phyloP scores from a whole-genome alignment of 1,140 invertebrate genomes.

The Drosophila micromelanica region DNA sequence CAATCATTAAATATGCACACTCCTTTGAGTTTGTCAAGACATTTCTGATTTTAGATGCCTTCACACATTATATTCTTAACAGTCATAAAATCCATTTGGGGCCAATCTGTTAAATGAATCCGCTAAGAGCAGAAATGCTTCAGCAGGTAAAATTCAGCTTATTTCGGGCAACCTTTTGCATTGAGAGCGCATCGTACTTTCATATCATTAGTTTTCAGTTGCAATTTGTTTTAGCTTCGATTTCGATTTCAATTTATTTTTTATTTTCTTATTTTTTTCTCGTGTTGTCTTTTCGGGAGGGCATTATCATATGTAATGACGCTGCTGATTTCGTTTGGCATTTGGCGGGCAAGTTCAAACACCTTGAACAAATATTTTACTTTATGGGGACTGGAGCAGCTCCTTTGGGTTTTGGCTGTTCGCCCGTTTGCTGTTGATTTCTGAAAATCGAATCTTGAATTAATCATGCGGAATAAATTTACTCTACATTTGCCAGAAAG shows the following conservation, averaged over 20 bases:
- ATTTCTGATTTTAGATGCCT: too few relatives aligned
- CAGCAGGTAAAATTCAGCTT: background rate
- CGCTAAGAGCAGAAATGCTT: background rate
- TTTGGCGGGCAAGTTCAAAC: conserved; percentile 43
- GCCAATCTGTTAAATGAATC: conserved; percentile 4
- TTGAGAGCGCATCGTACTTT: conserved; percentile 29
- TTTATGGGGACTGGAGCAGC: conserved; percentile 10
- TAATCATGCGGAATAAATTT: conserved; percentile 70
- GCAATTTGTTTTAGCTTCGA: conserved; percentile 11
- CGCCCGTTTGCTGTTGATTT: conserved; percentile 9
- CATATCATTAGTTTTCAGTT: conserved; percentile 47
- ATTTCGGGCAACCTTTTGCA: conserved; percentile 4
- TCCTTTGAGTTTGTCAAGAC: too few relatives aligned
- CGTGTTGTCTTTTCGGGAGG: background rate
- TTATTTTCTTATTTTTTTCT: background rate
- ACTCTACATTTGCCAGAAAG: conserved; percentile 37
- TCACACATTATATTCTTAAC: background rate
- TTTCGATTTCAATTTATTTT: background rate
- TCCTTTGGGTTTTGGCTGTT: background rate
- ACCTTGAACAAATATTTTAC: conserved; percentile 61
- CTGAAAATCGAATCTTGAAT: conserved; percentile 62
- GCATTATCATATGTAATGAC: conserved; percentile 68
- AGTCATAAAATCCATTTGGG: background rate
- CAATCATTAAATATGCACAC: too few relatives aligned
- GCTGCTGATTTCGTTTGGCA: conserved; percentile 43